A percentile compares a stretch with the other conserved stretches of the same genome.
phyloP scores from a whole-genome alignment of 1,140 invertebrate genomes.

The Sitophilus oryzae region DNA sequence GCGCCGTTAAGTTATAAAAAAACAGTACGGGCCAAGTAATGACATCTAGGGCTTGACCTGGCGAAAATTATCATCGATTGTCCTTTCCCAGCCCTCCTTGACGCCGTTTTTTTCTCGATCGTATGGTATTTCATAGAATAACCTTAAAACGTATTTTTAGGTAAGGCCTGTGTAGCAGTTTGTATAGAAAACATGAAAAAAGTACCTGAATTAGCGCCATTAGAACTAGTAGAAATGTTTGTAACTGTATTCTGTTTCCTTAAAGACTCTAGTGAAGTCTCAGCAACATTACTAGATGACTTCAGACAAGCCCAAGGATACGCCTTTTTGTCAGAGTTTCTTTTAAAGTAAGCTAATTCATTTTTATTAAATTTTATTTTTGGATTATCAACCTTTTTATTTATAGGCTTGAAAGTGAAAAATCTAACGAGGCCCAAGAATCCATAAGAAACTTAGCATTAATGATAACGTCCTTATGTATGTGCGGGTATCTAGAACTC shows the following conservation, averaged over 20 bases:
- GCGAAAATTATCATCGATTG: too few relatives aligned
- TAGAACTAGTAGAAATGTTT: slow-evolving; percentile 98
- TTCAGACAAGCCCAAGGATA: slow-evolving; percentile 94
- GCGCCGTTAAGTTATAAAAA: too few relatives aligned
- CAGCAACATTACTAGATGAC: slow-evolving; percentile 90
- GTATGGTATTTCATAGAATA: too few relatives aligned
- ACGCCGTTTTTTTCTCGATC: too few relatives aligned
- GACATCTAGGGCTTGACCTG: too few relatives aligned
- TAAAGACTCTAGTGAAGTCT: slow-evolving; percentile 97
- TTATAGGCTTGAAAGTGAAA: slow-evolving; percentile 65
- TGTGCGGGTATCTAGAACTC: slow-evolving; percentile 87
- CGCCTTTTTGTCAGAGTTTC: slow-evolving; percentile 88
- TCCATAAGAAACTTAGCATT: slow-evolving; percentile 88
- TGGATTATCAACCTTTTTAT: slow-evolving; percentile 34
- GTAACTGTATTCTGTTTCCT: slow-evolving; percentile 96
- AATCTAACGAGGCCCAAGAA: slow-evolving; percentile 73
- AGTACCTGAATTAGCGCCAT: slow-evolving; percentile 82
- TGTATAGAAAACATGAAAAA: slow-evolving; percentile 97
- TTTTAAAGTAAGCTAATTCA: slow-evolving; percentile 70
- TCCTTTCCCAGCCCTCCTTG: too few relatives aligned
- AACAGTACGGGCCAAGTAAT: too few relatives aligned
- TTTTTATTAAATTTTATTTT: slow-evolving; percentile 14
- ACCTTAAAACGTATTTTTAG: too few relatives aligned
- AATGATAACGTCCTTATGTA: slow-evolving; percentile 87
- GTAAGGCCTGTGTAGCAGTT: slow-evolving; percentile 88